These are phyloP conservation scores for Moxostoma hubbsi DNA, from an alignment of 2,797 vertebrate species.

Conservation along the genomic window DNA sequence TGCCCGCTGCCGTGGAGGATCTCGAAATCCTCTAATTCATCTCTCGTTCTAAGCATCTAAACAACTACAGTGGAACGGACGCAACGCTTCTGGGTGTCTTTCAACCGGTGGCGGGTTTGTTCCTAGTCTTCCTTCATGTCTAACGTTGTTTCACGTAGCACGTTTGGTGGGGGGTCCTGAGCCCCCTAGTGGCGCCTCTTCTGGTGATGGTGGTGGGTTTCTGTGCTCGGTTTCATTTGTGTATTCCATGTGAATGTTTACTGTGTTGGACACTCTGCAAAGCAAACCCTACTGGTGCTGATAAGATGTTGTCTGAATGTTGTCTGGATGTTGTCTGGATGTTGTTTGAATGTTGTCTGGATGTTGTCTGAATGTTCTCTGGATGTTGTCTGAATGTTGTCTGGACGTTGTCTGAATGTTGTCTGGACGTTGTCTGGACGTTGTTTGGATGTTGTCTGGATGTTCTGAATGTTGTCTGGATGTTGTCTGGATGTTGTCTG, in stretches of 20 bases:
- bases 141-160: constrained; percentile 79
- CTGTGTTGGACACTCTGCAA: background rate
- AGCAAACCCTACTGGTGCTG: too few species aligned
- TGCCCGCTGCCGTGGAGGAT: constrained; percentile 57
- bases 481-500: too few species aligned
- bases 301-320: too few species aligned
- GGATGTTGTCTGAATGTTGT: too few species aligned
- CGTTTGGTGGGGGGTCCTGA: background rate
- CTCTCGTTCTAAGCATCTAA: background rate
- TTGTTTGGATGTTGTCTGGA: too few species aligned
- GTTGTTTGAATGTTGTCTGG: too few species aligned
- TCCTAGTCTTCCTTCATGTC: constrained; percentile 67
- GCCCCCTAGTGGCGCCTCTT: background rate
- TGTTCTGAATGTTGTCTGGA: too few species aligned
- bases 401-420: too few species aligned
- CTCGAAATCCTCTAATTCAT: constrained; percentile 60
- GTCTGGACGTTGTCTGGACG: too few species aligned
- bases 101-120: constrained; percentile 74
- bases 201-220: constrained; percentile 46
- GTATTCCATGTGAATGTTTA: background rate
- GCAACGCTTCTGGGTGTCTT: constrained; percentile 64
- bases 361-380: too few species aligned
- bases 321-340: too few species aligned
- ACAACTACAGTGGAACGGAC: background rate
- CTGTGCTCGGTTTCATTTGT: background rate